These are phyloP conservation scores for Aratinga solstitialis DNA, from an alignment of 2,797 vertebrate genomes.

Conservation along the genomic window DNA sequence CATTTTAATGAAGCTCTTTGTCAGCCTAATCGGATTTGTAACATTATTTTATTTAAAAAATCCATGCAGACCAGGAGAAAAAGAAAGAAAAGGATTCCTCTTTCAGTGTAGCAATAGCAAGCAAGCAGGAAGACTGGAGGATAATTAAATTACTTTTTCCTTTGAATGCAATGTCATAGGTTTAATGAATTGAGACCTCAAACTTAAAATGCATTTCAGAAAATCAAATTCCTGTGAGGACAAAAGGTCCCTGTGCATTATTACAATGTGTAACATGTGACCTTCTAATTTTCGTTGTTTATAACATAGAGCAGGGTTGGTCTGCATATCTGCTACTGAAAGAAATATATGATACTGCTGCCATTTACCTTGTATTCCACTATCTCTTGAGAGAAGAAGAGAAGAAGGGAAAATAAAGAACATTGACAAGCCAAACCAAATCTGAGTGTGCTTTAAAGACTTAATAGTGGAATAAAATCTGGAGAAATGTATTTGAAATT, in stretches of 20 bases:
- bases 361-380: neutral
- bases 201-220: slow-evolving; percentile 4
- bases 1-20: neutral
- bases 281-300: neutral
- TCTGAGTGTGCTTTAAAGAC: neutral
- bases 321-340: neutral
- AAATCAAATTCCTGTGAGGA: neutral
- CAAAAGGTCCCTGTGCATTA: neutral
- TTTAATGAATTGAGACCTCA: neutral
- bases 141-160: neutral
- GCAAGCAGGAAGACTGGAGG: neutral
- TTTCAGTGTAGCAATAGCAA: neutral
- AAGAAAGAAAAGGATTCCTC: neutral
- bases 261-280: neutral
- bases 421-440: neutral
- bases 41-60: neutral
- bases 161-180: neutral
- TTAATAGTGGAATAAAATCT: neutral
- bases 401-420: neutral
- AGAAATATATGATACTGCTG: neutral
- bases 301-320: neutral
- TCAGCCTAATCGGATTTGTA: neutral
- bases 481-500: neutral
- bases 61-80: neutral
- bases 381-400: neutral